Percentiles rank a stretch among this genome's conserved stretches.
These are phyloP conservation scores for Triplophysa dalaica DNA, from an alignment of 2,113 vertebrate genomes.

Conservation along the genomic window DNA sequence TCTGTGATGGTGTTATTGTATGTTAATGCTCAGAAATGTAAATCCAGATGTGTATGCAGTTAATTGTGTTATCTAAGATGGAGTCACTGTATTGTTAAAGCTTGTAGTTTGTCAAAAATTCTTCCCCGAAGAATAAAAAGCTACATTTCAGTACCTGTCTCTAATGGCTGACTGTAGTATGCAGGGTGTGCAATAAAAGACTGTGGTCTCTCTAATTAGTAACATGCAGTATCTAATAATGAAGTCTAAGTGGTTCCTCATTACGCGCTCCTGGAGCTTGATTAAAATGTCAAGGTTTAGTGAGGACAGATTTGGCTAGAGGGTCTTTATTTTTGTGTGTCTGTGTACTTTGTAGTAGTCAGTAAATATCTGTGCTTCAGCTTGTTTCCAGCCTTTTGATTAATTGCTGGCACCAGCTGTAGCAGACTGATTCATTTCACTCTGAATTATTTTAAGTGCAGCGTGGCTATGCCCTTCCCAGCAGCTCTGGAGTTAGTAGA, in stretches of 20 bases:
- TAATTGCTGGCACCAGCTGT: constrained; percentile 29
- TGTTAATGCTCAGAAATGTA: no score
- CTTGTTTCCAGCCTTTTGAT: constrained; percentile 39
- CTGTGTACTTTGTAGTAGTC: constrained; percentile 31
- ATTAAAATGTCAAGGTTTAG: constrained; percentile 78
- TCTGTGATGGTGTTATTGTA: no score
- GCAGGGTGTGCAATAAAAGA: constrained; percentile 50
- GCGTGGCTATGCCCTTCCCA: constrained; percentile 14
- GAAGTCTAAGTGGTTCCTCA: constrained; percentile 72
- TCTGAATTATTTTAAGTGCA: constrained; percentile 28
- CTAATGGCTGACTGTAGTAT: constrained; percentile 30
- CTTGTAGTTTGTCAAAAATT: neutral
- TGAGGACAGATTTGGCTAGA: constrained; percentile 48
- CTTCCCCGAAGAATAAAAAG: neutral
- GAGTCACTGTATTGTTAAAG: no score
- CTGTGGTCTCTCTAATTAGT: constrained; percentile 76
- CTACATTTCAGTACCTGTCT: constrained; percentile 16
- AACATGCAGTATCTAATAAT: constrained; percentile 74
- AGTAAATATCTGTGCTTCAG: constrained; percentile 42
- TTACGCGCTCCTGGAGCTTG: constrained; percentile 75
- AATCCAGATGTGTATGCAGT: no score
- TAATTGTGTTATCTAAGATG: no score
- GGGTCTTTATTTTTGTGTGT: constrained; percentile 46
- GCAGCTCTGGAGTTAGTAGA: neutral
- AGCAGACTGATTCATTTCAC: constrained; percentile 11